Percentiles rank a stretch among this genome's conserved stretches.
Conservation (phyloP, 2,113 vertebrate genomes). For the Pygoscelis antarcticus region DNA sequence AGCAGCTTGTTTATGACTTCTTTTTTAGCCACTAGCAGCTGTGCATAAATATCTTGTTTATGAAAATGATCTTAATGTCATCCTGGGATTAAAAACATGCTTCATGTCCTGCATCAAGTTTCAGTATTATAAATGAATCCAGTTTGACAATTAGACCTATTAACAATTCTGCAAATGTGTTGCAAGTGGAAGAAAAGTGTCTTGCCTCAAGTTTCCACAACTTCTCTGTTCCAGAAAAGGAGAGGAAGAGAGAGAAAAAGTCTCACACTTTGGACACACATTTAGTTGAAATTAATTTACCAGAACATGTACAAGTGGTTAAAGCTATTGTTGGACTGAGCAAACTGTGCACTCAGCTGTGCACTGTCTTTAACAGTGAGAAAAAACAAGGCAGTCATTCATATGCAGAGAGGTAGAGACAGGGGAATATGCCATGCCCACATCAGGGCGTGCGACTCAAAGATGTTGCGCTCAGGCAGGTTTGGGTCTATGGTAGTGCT, state of each 20-base stretch:
- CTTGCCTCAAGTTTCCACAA: not conserved
- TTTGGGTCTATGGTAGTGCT: not conserved
- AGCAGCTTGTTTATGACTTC: not conserved
- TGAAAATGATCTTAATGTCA: not conserved
- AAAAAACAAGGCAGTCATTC: not conserved
- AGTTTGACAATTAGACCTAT: not conserved
- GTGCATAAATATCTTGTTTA: not conserved
- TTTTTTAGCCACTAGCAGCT: not conserved
- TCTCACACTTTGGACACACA: not conserved
- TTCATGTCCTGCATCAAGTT: not conserved
- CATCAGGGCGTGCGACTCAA: not conserved
- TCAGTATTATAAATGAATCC: not conserved
- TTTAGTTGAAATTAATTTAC: not conserved
- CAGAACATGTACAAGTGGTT: not conserved
- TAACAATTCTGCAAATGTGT: not conserved
- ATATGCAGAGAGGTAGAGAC: not conserved
- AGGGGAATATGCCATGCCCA: not conserved
- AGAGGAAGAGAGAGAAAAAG: not conserved
- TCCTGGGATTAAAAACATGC: not conserved
- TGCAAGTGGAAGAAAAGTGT: not conserved
- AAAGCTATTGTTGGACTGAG: not conserved
- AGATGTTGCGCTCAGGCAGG: accelerated
- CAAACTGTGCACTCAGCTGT: not conserved
- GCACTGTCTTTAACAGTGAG: not conserved
- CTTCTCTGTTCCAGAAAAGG: not conserved